Evolutionary conservation across 2,797 vertebrate species (phyloP).

Genomic region (Enteromius anoplus): DNA sequence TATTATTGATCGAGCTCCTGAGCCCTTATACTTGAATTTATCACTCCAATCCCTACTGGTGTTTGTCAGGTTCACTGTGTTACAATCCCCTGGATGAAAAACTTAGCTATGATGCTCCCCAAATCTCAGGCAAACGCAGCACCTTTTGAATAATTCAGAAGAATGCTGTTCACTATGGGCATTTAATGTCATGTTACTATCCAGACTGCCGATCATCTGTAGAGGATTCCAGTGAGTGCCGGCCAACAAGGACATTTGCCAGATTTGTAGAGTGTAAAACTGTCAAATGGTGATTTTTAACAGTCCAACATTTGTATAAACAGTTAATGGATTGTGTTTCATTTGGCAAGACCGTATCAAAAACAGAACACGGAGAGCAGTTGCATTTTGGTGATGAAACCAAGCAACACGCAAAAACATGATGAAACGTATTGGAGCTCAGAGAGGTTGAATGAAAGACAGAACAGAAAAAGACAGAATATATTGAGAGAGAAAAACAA

Average conservation of each 20-base stretch:
- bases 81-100: conserved; percentile 11
- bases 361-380: conserved; percentile 2
- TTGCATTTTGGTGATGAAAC: neutral
- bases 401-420: neutral
- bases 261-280: conserved; percentile 19
- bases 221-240: conserved; percentile 1
- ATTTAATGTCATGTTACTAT: conserved; percentile 16
- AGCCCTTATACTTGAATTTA: conserved; percentile 21
- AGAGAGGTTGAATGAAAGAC: neutral
- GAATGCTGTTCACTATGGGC: conserved; percentile 34
- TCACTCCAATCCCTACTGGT: conserved; percentile 5
- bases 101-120: conserved; percentile 27
- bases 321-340: conserved; percentile 4
- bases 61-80: conserved; percentile 9
- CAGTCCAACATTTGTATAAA: conserved; percentile 8
- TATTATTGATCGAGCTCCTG: conserved; percentile 31
- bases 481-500: neutral
- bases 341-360: conserved; percentile 4
- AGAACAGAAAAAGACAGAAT: neutral
- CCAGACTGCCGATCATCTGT: conserved; percentile 27
- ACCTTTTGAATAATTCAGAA: conserved; percentile 49
- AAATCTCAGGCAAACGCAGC: conserved; percentile 40
- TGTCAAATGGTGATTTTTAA: conserved; percentile 18
- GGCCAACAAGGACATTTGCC: neutral
- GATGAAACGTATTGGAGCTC: conserved; percentile 18